A percentile compares a stretch with the other conserved stretches of the same genome.
Evolutionary conservation across 2,113 vertebrate species (phyloP).

Genomic region (Egretta garzetta): DNA sequence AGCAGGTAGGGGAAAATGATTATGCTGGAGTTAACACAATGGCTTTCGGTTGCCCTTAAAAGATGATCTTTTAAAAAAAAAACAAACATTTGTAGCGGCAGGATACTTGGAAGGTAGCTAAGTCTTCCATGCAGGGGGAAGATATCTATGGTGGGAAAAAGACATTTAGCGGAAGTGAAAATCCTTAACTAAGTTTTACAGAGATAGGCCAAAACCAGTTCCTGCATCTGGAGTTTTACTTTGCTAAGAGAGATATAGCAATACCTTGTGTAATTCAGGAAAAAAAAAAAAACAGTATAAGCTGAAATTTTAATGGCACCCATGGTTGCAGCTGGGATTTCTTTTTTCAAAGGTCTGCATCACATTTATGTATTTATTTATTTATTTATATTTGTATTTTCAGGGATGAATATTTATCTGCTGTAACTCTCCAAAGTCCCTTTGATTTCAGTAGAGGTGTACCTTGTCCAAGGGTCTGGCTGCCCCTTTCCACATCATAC

Average conservation of each 20-base stretch:
- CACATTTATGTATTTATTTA: not conserved
- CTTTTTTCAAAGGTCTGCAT: not conserved
- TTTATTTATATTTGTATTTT: not conserved
- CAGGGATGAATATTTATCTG: not conserved
- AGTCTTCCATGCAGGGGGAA: rapidly evolving
- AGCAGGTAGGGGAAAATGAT: not conserved
- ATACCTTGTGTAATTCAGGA: not conserved
- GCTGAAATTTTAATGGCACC: not conserved
- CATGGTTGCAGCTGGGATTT: not conserved
- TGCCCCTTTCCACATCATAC: not conserved
- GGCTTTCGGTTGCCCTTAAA: not conserved
- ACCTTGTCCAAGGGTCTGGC: not conserved
- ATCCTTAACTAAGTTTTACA: not conserved
- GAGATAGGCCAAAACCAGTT: not conserved
- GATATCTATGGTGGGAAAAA: not conserved
- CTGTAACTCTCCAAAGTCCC: not conserved
- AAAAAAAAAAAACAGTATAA: not conserved
- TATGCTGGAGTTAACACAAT: not conserved
- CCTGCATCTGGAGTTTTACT: not conserved
- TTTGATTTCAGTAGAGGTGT: not conserved
- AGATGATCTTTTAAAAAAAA: not conserved
- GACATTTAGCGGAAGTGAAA: not conserved
- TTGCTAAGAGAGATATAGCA: not conserved
- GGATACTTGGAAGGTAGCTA: not conserved
- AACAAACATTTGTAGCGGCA: not conserved